A percentile compares a stretch with the other conserved stretches of the same genome.
Conservation (phyloP, 2,797 vertebrate species). For the Poeciliopsis presidionis region DNA sequence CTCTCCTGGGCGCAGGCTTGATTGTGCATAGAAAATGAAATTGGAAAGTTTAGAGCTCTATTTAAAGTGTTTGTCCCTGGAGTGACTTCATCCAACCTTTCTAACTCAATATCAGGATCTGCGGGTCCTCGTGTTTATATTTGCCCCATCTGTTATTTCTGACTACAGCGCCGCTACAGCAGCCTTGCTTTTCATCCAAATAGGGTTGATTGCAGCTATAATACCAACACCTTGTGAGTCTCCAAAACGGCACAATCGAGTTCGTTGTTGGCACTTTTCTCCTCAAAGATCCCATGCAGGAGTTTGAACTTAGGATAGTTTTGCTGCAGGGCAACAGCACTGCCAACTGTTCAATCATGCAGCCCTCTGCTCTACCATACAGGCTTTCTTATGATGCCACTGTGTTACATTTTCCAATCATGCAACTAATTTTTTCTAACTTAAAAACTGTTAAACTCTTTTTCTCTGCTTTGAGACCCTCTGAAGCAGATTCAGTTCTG, state of each 20-base stretch:
- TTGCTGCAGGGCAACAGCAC: neutral
- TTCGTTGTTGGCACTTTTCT: neutral
- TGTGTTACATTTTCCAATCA: neutral
- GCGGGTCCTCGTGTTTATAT: conserved; percentile 79
- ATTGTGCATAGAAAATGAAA: conserved; percentile 90
- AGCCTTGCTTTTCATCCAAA: conserved; percentile 78
- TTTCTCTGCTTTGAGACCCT: conserved; percentile 48
- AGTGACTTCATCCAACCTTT: conserved; percentile 79
- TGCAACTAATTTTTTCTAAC: neutral
- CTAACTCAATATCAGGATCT: conserved; percentile 85
- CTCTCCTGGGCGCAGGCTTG: conserved; percentile 83
- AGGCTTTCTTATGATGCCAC: neutral
- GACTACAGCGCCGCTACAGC: conserved; percentile 48
- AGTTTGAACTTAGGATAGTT: neutral
- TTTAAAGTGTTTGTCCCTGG: conserved; percentile 86
- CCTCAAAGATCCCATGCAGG: neutral
- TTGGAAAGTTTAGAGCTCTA: conserved; percentile 84
- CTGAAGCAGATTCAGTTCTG: conserved; percentile 18
- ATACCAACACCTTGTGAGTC: conserved; percentile 62
- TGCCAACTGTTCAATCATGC: neutral
- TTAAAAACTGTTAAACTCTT: conserved; percentile 65
- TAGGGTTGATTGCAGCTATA: conserved; percentile 62
- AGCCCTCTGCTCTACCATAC: neutral
- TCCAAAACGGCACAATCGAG: conserved; percentile 67
- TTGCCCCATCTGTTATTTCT: conserved; percentile 73